Evolutionary conservation across 2,113 vertebrate genomes (phyloP).

Genomic region (Calyptommatus sinebrachiatus): DNA sequence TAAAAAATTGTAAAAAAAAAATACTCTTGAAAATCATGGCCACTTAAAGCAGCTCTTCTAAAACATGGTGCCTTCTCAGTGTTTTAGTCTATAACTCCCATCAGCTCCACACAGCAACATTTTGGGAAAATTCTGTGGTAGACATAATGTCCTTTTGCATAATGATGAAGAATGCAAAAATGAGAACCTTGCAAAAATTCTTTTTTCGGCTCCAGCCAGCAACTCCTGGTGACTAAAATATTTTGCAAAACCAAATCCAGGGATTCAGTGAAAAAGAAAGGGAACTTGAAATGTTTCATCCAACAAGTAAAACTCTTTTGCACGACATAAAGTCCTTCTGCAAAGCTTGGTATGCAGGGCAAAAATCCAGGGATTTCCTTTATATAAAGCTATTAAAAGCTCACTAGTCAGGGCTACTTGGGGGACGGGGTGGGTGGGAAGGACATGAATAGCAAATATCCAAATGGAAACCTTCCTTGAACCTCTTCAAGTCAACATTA

Average conservation of each 20-base stretch:
- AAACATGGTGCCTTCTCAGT: no score
- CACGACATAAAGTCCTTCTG: slow-evolving; percentile 3
- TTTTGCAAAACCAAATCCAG: background rate
- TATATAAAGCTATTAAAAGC: background rate
- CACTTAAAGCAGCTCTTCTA: no score
- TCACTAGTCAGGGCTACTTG: no score
- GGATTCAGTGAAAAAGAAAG: background rate
- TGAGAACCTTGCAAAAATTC: background rate
- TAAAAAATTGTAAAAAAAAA: background rate
- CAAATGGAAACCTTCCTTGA: no score
- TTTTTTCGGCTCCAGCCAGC: background rate
- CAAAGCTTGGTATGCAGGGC: slow-evolving; percentile 12
- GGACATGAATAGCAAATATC: no score
- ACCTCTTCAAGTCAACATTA: no score
- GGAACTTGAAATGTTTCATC: slow-evolving; percentile 19
- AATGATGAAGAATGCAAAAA: background rate
- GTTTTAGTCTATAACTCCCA: no score
- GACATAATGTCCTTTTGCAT: background rate
- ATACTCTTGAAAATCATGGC: background rate
- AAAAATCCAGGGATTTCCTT: no score
- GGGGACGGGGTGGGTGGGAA: no score
- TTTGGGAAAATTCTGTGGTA: no score
- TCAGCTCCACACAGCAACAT: no score
- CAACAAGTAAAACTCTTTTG: slow-evolving; percentile 1
- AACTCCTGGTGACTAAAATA: no score